These are phyloP conservation scores for Phaethornis superciliosus DNA, from an alignment of 2,113 vertebrate genomes.

Conservation along the genomic window DNA sequence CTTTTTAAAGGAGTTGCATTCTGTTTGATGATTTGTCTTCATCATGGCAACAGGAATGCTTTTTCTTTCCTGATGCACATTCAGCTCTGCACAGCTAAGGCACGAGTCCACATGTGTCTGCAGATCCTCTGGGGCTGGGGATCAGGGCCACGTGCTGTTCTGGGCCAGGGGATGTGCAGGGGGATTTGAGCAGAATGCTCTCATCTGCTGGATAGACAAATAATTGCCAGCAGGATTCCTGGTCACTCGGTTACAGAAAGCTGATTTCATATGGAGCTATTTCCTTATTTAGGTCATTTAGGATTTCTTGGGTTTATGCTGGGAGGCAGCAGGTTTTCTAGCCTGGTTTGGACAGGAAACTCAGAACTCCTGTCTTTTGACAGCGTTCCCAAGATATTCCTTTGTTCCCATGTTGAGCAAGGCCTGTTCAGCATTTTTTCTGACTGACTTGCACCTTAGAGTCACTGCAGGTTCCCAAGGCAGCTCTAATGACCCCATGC, in stretches of 20 bases:
- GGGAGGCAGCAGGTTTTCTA: conserved; percentile 19
- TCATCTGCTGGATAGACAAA: not conserved
- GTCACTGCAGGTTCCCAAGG: not conserved
- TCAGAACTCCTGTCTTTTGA: not conserved
- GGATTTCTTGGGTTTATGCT: conserved; percentile 24
- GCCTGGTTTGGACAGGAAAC: conserved; percentile 25
- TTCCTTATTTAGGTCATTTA: conserved; percentile 35
- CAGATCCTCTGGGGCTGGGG: not conserved
- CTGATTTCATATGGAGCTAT: not conserved
- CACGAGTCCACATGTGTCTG: not conserved
- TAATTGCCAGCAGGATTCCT: not conserved
- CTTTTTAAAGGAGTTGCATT: not conserved
- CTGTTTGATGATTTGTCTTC: not conserved
- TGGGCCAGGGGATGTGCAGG: not conserved
- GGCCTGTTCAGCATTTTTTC: not conserved
- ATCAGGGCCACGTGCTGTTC: not conserved
- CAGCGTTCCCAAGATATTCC: not conserved
- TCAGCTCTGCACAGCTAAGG: not conserved
- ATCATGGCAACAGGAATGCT: not conserved
- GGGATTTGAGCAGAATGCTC: not conserved
- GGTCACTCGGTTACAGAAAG: not conserved
- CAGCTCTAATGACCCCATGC: not conserved
- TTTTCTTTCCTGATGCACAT: not conserved
- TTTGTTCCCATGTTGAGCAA: not conserved
- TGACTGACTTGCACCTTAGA: not conserved